Evolutionary conservation across 1,140 invertebrate species (phyloP).

Genomic region (Euborellia annulipes): DNA sequence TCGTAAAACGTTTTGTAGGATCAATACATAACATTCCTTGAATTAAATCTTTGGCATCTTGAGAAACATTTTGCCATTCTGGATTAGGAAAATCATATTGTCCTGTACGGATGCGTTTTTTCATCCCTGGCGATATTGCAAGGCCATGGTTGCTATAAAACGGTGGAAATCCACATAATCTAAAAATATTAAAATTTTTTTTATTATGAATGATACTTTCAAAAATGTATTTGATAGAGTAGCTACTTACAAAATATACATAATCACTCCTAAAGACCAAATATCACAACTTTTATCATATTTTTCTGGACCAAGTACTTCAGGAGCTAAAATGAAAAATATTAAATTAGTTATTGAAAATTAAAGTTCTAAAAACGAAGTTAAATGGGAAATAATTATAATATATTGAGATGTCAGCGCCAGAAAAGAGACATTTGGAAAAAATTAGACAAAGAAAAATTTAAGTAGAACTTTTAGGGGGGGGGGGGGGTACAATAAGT

Average conservation of each 20-base stretch:
- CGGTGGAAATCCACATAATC: conserved; percentile 92
- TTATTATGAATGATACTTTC: neutral
- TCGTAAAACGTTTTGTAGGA: conserved; percentile 73
- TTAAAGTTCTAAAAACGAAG: no score
- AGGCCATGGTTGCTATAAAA: conserved; percentile 96
- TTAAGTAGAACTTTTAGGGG: no score
- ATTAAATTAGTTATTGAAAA: conserved; percentile 1
- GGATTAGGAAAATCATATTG: conserved; percentile 94
- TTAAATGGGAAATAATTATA: no score
- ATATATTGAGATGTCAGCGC: no score
- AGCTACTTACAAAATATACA: conserved; percentile 83
- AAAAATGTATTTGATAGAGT: neutral
- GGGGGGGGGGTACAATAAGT: no score
- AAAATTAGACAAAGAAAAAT: no score
- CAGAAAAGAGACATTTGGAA: no score
- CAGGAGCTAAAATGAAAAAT: conserved; percentile 50
- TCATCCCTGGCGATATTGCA: conserved; percentile 99
- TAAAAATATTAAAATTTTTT: conserved; percentile 20
- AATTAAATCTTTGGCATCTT: conserved; percentile 90
- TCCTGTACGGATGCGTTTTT: conserved; percentile 85
- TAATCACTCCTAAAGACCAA: conserved; percentile 95
- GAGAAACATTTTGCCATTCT: conserved; percentile 90
- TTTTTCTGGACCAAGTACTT: conserved; percentile 91
- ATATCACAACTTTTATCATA: conserved; percentile 99
- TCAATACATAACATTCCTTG: conserved; percentile 84